Evolutionary conservation across 2,888 invertebrate genomes (phyloP).

Genomic region (Holacanthella duospinosa): DNA sequence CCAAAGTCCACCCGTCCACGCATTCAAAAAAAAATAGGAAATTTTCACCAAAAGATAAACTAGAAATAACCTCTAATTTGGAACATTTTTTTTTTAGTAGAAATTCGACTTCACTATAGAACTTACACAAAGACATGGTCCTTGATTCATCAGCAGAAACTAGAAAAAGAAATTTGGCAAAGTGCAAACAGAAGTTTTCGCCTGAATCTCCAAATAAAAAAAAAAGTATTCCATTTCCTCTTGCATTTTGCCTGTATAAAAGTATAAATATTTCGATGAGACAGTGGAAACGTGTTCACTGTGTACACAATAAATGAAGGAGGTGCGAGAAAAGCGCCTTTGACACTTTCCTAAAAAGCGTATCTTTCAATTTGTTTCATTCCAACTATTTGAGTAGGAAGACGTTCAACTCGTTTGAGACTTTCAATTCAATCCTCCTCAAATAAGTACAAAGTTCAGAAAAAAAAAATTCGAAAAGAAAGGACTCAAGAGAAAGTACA

Average conservation of each 20-base stretch:
- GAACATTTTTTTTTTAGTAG: no score
- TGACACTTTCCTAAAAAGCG: background rate
- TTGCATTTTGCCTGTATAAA: no score
- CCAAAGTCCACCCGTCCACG: no score
- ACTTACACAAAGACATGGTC: no score
- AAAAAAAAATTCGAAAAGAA: background rate
- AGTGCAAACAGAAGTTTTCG: no score
- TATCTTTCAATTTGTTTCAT: constrained; percentile 1
- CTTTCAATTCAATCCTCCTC: constrained; percentile 2
- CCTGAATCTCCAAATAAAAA: background rate
- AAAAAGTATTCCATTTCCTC: background rate
- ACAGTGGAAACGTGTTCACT: background rate
- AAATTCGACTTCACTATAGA: no score
- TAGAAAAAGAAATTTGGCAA: background rate
- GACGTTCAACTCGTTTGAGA: background rate
- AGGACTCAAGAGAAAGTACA: background rate
- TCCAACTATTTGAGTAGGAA: background rate
- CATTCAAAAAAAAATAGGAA: background rate
- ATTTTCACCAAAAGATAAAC: background rate
- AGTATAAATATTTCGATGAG: background rate
- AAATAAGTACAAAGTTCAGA: background rate
- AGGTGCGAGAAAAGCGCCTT: background rate
- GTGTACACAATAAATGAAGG: constrained; percentile 3
- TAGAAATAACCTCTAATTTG: no score
- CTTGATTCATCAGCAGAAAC: background rate